Evolutionary conservation across 2,113 vertebrate species (phyloP).

Genomic region (Hiodon tergisus): DNA sequence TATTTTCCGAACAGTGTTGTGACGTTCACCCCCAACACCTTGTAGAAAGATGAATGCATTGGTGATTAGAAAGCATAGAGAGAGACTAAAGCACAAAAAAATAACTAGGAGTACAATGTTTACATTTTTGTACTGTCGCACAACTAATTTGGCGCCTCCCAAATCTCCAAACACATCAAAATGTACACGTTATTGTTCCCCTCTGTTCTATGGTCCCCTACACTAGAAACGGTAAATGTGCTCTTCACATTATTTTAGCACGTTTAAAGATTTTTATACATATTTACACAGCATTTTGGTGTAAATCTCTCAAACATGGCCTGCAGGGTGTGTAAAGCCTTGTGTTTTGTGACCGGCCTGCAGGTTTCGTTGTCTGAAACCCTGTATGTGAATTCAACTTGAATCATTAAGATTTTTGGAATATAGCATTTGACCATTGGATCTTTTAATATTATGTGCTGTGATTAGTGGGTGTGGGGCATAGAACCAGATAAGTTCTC

Average conservation of each 20-base stretch:
- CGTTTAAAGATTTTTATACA: not conserved
- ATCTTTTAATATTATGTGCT: not conserved
- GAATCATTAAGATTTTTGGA: not conserved
- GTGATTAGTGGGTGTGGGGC: too few species aligned
- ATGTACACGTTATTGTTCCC: too few species aligned
- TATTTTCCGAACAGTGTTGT: not conserved
- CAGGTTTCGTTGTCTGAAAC: not conserved
- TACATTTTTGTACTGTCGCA: not conserved
- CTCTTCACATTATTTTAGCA: not conserved
- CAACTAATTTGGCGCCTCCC: not conserved
- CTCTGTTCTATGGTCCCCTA: not conserved
- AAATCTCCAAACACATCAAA: too few species aligned
- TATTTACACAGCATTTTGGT: conserved; percentile 4
- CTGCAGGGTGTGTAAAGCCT: not conserved
- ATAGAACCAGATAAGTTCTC: too few species aligned
- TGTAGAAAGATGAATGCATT: too few species aligned
- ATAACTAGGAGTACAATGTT: not conserved
- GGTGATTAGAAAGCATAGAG: too few species aligned
- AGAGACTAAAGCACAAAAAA: not conserved
- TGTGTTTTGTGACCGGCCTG: not conserved
- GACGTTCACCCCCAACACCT: not conserved
- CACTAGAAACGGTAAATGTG: not conserved
- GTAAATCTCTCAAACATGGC: not conserved
- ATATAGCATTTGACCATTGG: not conserved
- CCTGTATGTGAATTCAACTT: not conserved